A percentile compares a stretch with the other conserved stretches of the same genome.
These are phyloP conservation scores for Semnornis frantzii DNA, from an alignment of 2,113 vertebrate species.

Conservation along the genomic window DNA sequence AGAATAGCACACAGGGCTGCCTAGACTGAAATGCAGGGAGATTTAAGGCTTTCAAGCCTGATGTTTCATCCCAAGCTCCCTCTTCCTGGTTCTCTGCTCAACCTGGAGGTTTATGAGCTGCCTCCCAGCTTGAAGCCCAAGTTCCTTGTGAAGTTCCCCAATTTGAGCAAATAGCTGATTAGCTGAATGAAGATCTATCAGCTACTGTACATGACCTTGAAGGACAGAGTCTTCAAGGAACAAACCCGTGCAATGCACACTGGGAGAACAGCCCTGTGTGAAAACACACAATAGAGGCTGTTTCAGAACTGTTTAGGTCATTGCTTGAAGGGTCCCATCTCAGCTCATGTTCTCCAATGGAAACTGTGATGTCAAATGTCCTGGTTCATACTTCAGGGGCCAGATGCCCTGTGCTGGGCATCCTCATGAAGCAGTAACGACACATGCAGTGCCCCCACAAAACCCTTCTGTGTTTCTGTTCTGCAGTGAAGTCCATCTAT, in stretches of 20 bases:
- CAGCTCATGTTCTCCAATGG: accelerated
- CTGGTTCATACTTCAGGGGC: not conserved
- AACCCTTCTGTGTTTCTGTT: not conserved
- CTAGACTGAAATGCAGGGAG: not conserved
- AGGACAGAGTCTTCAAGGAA: not conserved
- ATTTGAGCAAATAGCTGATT: not conserved
- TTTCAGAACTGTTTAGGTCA: not conserved
- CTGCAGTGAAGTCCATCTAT: not conserved
- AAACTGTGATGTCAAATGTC: not conserved
- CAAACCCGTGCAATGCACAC: accelerated
- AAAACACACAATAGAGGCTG: not conserved
- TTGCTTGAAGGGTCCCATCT: not conserved
- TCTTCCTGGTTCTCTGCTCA: not conserved
- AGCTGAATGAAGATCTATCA: not conserved
- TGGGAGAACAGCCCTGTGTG: accelerated
- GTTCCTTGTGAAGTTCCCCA: not conserved
- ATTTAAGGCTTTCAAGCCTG: not conserved
- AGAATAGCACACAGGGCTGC: not conserved
- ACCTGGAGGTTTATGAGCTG: not conserved
- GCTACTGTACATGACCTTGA: not conserved
- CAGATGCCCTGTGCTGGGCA: not conserved
- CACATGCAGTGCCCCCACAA: not conserved
- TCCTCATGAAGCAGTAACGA: not conserved
- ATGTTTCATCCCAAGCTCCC: not conserved
- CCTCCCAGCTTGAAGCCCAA: not conserved